A percentile compares a stretch with the other conserved stretches of the same genome.
These are phyloP conservation scores for Polyommatus icarus DNA, from an alignment of 2,888 invertebrate genomes.

Conservation along the genomic window DNA sequence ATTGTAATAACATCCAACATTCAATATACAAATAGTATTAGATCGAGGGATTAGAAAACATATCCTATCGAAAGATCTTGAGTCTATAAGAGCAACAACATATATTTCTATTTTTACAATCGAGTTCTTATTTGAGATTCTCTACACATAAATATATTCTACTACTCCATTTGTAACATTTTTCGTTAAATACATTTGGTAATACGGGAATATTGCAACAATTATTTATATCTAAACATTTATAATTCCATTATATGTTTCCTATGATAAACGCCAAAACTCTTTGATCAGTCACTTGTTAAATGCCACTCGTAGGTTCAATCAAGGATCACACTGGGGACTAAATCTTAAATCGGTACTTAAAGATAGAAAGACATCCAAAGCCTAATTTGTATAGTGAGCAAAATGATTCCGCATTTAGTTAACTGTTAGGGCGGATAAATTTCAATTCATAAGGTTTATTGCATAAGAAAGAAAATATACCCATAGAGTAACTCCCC, in stretches of 20 bases:
- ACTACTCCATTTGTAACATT: constrained; percentile 40
- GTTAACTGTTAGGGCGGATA: constrained; percentile 45
- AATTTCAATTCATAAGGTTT: constrained; percentile 42
- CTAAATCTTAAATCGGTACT: constrained; percentile 35
- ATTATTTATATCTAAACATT: constrained; percentile 45
- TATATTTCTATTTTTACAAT: constrained; percentile 32
- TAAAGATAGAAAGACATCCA: constrained; percentile 40
- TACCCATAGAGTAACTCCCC: constrained; percentile 37
- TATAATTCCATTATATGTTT: constrained; percentile 46
- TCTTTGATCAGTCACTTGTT: constrained; percentile 45
- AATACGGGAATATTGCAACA: constrained; percentile 40
- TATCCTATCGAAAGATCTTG: background rate
- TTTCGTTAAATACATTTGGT: constrained; percentile 38
- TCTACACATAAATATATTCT: constrained; percentile 49
- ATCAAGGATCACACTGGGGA: constrained; percentile 37
- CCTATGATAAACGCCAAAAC: constrained; percentile 38
- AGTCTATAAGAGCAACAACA: constrained; percentile 30
- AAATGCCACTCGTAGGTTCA: constrained; percentile 38
- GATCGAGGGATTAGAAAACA: constrained; percentile 22
- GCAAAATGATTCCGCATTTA: constrained; percentile 45
- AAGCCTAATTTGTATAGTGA: constrained; percentile 42
- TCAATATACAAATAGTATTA: constrained; percentile 23
- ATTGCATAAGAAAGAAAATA: constrained; percentile 36
- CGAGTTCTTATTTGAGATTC: constrained; percentile 48
- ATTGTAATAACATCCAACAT: constrained; percentile 29